Evolutionary conservation across 2,113 vertebrate species (phyloP).

Genomic region (Falco punctatus): DNA sequence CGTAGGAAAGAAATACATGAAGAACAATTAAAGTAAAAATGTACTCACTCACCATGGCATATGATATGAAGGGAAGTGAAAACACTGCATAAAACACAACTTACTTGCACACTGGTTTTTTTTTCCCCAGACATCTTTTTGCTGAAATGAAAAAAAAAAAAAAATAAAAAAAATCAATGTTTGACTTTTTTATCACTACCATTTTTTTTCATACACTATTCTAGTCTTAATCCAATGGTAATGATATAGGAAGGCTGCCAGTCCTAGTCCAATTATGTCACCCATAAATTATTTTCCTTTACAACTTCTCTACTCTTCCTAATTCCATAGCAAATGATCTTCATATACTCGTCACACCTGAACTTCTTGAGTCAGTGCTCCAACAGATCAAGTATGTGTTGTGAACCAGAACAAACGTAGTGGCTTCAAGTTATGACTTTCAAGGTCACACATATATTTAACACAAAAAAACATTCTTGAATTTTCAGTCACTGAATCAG

Average conservation of each 20-base stretch:
- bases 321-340: conserved; percentile 54
- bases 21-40: not conserved
- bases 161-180: not conserved
- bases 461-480: not conserved
- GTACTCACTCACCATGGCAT: not conserved
- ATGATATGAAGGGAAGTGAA: not conserved
- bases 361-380: conserved; percentile 64
- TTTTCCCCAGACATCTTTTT: not conserved
- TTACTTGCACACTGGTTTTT: not conserved
- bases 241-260: conserved; percentile 38
- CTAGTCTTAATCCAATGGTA: not conserved
- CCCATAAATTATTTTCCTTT: conserved; percentile 52
- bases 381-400: not conserved
- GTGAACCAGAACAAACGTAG: conserved; percentile 17
- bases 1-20: not conserved
- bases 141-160: not conserved
- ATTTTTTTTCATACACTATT: not conserved
- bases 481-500: not conserved
- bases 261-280: conserved; percentile 62
- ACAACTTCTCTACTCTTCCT: conserved; percentile 54
- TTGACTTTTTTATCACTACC: not conserved
- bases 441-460: conserved; percentile 10
- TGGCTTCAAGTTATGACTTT: not conserved
- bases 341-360: conserved; percentile 34
- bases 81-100: not conserved